phyloP scores from a whole-genome alignment of 1,140 invertebrate genomes.

The Zaprionus ornatus region DNA sequence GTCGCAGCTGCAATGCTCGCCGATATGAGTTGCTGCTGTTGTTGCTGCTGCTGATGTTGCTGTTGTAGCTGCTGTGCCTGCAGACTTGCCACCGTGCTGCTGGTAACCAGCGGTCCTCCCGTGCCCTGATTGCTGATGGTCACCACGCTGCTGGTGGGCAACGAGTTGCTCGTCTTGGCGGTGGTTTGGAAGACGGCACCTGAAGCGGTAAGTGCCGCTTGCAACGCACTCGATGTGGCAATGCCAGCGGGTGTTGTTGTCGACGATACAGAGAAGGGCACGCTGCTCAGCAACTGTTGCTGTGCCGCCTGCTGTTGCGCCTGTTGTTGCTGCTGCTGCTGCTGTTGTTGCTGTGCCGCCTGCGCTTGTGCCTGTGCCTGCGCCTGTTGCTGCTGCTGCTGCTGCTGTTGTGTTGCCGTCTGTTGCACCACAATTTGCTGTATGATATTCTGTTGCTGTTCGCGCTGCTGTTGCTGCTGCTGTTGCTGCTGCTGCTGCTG shows the following conservation, averaged over 20 bases:
- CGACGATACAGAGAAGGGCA: slow-evolving; percentile 84
- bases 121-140: slow-evolving; percentile 73
- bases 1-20: slow-evolving; percentile 61
- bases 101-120: slow-evolving; percentile 71
- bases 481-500: slow-evolving; percentile 63
- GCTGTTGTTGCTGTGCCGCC: slow-evolving; percentile 54
- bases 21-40: slow-evolving; percentile 59
- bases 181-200: slow-evolving; percentile 64
- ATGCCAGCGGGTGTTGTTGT: slow-evolving; percentile 84
- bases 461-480: slow-evolving; percentile 76
- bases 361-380: slow-evolving; percentile 5
- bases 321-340: slow-evolving; percentile 37
- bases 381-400: slow-evolving; percentile 75
- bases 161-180: slow-evolving; percentile 48
- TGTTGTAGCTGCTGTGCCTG: slow-evolving; percentile 60
- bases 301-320: slow-evolving; percentile 31
- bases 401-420: slow-evolving; percentile 46
- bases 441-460: slow-evolving; percentile 75
- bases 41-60: slow-evolving; percentile 56
- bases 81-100: slow-evolving; percentile 64
- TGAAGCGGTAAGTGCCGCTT: slow-evolving; percentile 55
- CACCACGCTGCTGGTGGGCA: slow-evolving; percentile 70
- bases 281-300: slow-evolving; percentile 50
- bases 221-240: slow-evolving; percentile 71
- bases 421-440: slow-evolving; percentile 76